phyloP scores from a whole-genome alignment of 2,888 invertebrate genomes.

The Hoplodrina ambigua region DNA sequence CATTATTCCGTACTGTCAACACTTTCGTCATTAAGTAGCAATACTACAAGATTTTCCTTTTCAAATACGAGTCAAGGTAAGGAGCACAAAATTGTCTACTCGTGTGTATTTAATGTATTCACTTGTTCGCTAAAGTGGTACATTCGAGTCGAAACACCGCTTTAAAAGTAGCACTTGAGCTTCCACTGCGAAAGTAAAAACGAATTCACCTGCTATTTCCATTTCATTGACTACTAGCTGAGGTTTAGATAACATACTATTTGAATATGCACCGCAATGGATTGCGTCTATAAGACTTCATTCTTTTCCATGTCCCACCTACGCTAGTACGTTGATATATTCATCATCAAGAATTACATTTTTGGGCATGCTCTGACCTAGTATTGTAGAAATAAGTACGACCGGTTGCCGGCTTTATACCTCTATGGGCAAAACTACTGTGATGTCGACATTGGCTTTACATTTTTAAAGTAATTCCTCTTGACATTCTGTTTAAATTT shows the following conservation, averaged over 20 bases:
- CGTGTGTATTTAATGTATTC: slow-evolving; percentile 72
- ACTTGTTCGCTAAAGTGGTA: slow-evolving; percentile 64
- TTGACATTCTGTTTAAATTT: slow-evolving; percentile 6
- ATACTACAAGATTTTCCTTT: slow-evolving; percentile 47
- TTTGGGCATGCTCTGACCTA: slow-evolving; percentile 63
- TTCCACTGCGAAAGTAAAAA: slow-evolving; percentile 64
- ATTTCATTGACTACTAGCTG: slow-evolving; percentile 45
- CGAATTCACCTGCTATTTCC: slow-evolving; percentile 48
- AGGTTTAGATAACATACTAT: slow-evolving; percentile 9
- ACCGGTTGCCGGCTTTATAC: slow-evolving; percentile 58
- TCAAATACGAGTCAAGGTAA: slow-evolving; percentile 68
- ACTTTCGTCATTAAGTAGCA: slow-evolving; percentile 56
- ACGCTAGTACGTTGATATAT: slow-evolving; percentile 50
- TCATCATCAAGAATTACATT: slow-evolving; percentile 47
- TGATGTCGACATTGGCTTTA: slow-evolving; percentile 44
- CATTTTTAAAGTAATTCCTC: slow-evolving; percentile 24
- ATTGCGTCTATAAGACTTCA: slow-evolving; percentile 22
- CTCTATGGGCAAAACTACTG: slow-evolving; percentile 32
- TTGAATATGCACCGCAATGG: slow-evolving; percentile 47
- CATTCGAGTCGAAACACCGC: slow-evolving; percentile 51
- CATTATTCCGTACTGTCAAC: slow-evolving; percentile 42
- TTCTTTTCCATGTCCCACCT: slow-evolving; percentile 42
- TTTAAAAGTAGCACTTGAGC: slow-evolving; percentile 59
- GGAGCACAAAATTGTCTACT: slow-evolving; percentile 63
- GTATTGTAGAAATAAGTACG: slow-evolving; percentile 55